A percentile compares a stretch with the other conserved stretches of the same genome.
These are phyloP conservation scores for Epinephelus cyanopodus DNA, from an alignment of 2,113 vertebrate genomes.

Conservation along the genomic window DNA sequence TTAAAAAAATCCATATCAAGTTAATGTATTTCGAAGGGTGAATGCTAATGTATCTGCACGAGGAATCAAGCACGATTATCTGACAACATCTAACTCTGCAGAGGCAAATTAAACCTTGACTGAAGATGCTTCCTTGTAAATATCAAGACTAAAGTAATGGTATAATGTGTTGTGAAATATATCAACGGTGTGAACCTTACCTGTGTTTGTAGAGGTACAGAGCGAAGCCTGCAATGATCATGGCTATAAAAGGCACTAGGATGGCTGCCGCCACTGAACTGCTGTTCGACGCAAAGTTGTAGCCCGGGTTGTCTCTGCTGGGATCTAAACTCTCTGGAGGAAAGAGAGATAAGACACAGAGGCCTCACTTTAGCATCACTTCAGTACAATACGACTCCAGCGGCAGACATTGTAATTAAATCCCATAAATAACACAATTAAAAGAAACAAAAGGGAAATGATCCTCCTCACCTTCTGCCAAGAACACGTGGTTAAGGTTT, in stretches of 20 bases:
- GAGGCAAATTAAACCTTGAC: neutral
- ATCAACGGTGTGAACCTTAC: conserved; percentile 67
- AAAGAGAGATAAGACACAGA: conserved; percentile 25
- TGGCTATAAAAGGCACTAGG: conserved; percentile 99
- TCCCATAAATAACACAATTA: conserved; percentile 2
- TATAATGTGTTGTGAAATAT: neutral
- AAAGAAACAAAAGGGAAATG: conserved; percentile 6
- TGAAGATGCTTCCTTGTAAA: neutral
- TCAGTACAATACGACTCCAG: neutral
- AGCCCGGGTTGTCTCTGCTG: conserved; percentile 87
- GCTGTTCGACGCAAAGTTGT: conserved; percentile 98
- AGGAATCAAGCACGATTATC: neutral
- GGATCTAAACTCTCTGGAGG: conserved; percentile 86
- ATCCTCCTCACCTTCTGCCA: neutral
- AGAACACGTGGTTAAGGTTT: neutral
- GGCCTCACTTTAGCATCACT: neutral
- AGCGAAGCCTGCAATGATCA: conserved; percentile 99
- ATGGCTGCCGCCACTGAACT: conserved; percentile 99
- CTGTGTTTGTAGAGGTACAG: conserved; percentile 99
- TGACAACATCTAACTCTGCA: neutral
- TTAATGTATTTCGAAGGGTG: conserved; percentile 8
- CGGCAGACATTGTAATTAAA: neutral
- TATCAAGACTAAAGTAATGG: neutral
- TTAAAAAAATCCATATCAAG: conserved; percentile 3
- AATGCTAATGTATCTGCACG: neutral